These are phyloP conservation scores for Lepidostoma basale DNA, from an alignment of 1,140 invertebrate genomes.

Conservation along the genomic window DNA sequence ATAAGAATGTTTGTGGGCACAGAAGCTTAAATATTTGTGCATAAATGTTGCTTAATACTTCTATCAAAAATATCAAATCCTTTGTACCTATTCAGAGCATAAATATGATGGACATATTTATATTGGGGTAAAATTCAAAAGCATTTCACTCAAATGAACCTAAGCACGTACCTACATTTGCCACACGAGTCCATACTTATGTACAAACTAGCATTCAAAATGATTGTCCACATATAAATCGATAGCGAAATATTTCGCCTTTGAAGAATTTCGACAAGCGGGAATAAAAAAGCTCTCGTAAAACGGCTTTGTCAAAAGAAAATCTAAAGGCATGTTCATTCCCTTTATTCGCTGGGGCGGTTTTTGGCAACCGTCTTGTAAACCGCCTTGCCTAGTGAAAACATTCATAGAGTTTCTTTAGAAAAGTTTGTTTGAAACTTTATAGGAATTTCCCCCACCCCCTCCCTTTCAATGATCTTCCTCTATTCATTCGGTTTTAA, in stretches of 20 bases:
- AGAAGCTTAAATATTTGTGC: too few relatives aligned
- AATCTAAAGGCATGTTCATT: neutral
- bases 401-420: conserved; percentile 27
- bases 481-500: conserved; percentile 39
- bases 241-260: neutral
- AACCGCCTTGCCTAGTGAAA: neutral
- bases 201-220: too few relatives aligned
- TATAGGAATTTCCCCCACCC: neutral
- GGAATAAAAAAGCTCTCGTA: neutral
- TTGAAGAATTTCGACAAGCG: neutral
- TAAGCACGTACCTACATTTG: too few relatives aligned
- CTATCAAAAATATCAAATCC: too few relatives aligned
- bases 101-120: too few relatives aligned
- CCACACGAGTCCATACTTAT: too few relatives aligned
- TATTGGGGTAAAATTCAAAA: too few relatives aligned
- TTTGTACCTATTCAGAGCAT: too few relatives aligned
- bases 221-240: neutral
- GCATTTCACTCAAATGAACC: too few relatives aligned
- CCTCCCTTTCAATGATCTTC: conserved; percentile 35
- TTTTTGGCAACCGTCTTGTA: neutral
- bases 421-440: conserved; percentile 32
- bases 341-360: neutral
- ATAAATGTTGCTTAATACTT: too few relatives aligned
- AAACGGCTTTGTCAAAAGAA: neutral
- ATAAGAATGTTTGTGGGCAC: too few relatives aligned